Conservation (phyloP, 53 echinoderm and acorn worm species). For the Echinarachnius parma region DNA sequence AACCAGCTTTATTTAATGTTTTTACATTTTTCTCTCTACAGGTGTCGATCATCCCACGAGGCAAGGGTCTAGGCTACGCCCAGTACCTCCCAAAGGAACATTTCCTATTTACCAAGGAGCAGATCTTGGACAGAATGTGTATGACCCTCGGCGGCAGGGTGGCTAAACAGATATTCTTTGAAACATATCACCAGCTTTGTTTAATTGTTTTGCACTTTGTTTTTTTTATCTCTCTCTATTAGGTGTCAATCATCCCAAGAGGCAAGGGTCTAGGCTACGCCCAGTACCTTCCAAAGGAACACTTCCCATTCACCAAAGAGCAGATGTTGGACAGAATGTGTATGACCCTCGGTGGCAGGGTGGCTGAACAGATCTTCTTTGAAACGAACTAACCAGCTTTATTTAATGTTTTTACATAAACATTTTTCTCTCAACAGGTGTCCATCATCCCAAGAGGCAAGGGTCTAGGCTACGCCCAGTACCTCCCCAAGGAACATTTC, state of each 20-base stretch:
- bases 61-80: constrained; percentile 95
- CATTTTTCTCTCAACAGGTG: no score
- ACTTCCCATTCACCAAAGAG: constrained; percentile 79
- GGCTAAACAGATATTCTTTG: constrained; percentile 91
- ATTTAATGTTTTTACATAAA: no score
- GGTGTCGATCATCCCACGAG: constrained; percentile 98
- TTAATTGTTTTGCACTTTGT: no score
- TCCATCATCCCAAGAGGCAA: constrained; percentile 98
- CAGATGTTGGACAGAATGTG: constrained; percentile 96
- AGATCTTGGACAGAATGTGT: constrained; percentile 93
- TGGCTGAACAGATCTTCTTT: constrained; percentile 90
- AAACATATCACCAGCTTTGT: constrained; percentile 82
- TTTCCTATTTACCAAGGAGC: constrained; percentile 80
- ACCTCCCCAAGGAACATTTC: constrained; percentile 90
- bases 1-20: no score
- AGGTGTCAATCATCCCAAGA: constrained; percentile 98
- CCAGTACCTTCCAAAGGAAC: constrained; percentile 95
- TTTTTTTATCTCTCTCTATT: no score
- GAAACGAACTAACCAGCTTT: no score
- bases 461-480: constrained; percentile 96
- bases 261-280: constrained; percentile 97
- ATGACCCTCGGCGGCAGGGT: constrained; percentile 93
- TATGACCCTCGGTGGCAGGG: constrained; percentile 92
- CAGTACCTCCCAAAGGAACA: constrained; percentile 97
- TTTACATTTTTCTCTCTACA: no score